Conservation (phyloP, 2,797 vertebrate genomes). For the Hipposideros larvatus region DNA sequence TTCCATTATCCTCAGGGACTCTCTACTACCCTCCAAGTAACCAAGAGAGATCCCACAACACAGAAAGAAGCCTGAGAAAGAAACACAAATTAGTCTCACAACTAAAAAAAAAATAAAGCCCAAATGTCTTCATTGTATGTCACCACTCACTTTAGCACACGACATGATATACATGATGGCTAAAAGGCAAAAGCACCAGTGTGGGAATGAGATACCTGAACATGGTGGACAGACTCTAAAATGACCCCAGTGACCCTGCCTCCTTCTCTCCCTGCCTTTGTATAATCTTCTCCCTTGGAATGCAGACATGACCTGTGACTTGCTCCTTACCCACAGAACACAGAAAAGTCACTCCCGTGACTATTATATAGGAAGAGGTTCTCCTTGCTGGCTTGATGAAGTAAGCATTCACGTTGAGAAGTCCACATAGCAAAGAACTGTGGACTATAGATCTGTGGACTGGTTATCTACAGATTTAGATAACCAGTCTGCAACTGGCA, state of each 20-base stretch:
- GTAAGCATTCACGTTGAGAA: neutral
- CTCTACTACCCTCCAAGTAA: neutral
- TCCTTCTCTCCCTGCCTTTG: neutral
- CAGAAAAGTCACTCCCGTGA: neutral
- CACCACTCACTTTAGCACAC: slow-evolving; percentile 19
- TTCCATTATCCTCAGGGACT: neutral
- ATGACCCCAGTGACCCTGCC: neutral
- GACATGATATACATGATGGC: neutral
- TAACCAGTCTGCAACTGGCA: neutral
- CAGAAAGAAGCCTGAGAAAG: neutral
- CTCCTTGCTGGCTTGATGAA: neutral
- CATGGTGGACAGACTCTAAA: fast-evolving
- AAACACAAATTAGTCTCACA: neutral
- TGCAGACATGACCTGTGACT: neutral
- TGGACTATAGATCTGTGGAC: neutral
- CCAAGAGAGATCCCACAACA: neutral
- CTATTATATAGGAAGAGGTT: neutral
- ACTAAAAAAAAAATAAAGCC: neutral
- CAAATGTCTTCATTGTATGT: neutral
- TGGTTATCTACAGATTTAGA: too few species aligned
- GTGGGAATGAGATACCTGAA: neutral
- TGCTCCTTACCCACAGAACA: neutral
- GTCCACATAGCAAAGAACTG: neutral
- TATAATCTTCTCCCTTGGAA: neutral
- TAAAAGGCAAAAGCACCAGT: neutral